Base-by-base conservation (phyloP, 2,113 vertebrate genomes). In the Speoplatyrhinus poulsoni region DNA sequence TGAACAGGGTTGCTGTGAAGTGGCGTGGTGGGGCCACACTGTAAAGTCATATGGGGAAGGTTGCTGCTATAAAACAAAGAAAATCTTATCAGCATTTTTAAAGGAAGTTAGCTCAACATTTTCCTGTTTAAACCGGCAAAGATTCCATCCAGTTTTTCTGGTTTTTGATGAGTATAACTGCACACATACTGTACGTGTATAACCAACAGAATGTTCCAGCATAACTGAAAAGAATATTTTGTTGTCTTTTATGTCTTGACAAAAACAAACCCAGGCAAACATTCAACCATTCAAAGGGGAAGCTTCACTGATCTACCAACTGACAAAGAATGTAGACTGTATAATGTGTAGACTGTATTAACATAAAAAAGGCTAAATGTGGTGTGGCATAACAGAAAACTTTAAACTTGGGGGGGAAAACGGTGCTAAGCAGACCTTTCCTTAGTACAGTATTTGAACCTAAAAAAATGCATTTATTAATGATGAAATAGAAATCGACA, bases 91-190 rank as follows among this genome's bases (percentile, higher is more conserved):
- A 73, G 61, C 59, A 54, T 48, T 74, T 82, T 79, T 62, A 41
- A 12, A 9, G 48, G 15, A 19, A 1, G 19, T 75, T 77, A 49
- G 67, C 60, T 61, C 46, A 16, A 54, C 66, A 61, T 66, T 56
- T 26, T 8, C 57, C 52, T 74, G 41, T 69, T 69, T 71, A 56
- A 67, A 53, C 62, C 11, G 52, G 54, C 5, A 17, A 6, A 16
- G 65, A 46, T 61, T 59, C 0, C 53, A 79, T 82, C 85, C 78
- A 74, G 88, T 88, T 79, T 77, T 81, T 82, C 87, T 53, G 80
- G 85, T 88, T 88, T 88, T 86, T 82, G 61, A 50, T 56, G 68
- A 75, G 69, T 84, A 83, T 79, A 83, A 79, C 55, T 54, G 53
- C 70, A 7, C 1, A 0, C 7, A 16, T 78, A 26, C 26, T 26